Evolutionary conservation across 1,140 invertebrate species (phyloP), one percentile per base, ranked within the genome.

Genomic region (Zaprionus tsacasi): DNA sequence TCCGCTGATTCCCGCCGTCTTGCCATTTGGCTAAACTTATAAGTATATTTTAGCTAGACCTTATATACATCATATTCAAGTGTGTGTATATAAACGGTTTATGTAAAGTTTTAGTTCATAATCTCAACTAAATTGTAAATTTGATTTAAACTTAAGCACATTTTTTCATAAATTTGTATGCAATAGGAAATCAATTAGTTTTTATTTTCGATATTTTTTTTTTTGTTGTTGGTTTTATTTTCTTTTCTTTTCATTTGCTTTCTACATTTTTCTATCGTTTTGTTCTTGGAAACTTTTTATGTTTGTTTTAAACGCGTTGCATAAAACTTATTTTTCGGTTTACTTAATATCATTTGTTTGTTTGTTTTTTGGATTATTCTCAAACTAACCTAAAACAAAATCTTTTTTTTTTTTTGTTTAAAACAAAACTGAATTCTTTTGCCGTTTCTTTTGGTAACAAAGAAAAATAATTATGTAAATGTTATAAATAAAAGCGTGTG

Each of bases 401-500:
- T 2, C 27, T 30, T 30, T 50, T 21, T n/a, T 69, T 67, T 56
- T 38, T 80, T 80, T 80, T 73, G 57, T 67, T 83, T 81, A 33
- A 78, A 83, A 72, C 81, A 85, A 75, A 52, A 69, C 54, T 74
- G 43, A 54, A 67, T 75, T 68, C 57, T 25, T 55, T 63, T 81
- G 52, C 66, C 67, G 43, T 82, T 68, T 71, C 17, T 58, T 64
- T 57, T 59, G 25, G n/a, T 68, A 59, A 73, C 73, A 81, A 60
- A 71, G 30, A 76, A 70, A 79, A 81, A 63, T 68, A 68, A 70
- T 67, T 65, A 58, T 81, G 69, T 72, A 76, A 73, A 75, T 66
- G 52, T 79, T 78, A 70, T 78, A 91, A 91, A 87, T 91, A 91
- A 91, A 91, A 91, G 90, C 90, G 82, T 82, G 87, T 91, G 90